Evolutionary conservation across 2,113 vertebrate species (phyloP).

Genomic region (Chaetura pelagica): DNA sequence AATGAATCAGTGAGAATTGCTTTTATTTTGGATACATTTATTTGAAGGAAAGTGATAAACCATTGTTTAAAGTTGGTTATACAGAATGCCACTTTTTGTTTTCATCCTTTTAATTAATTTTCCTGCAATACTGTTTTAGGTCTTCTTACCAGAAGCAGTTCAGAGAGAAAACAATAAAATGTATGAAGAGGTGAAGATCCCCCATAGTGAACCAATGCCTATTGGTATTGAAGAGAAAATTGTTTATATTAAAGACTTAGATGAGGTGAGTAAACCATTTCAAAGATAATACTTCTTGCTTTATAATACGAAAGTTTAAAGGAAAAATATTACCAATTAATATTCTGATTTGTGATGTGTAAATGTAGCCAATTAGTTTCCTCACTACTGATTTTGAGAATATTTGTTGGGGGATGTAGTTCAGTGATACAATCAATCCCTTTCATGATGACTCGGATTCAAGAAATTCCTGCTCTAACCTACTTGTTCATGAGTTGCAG

Average conservation of each 20-base stretch:
- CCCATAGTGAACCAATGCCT: slow-evolving; percentile 90
- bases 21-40: background rate
- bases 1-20: background rate
- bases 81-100: background rate
- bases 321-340: background rate
- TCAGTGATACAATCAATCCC: background rate
- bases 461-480: background rate
- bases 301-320: background rate
- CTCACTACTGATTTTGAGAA: background rate
- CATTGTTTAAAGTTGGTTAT: background rate
- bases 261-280: slow-evolving; percentile 85
- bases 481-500: background rate
- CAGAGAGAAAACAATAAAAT: slow-evolving; percentile 92
- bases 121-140: slow-evolving; percentile 73
- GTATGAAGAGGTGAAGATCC: slow-evolving; percentile 95
- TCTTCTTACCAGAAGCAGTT: slow-evolving; percentile 93
- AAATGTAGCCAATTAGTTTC: background rate
- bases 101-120: slow-evolving; percentile 7
- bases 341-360: background rate
- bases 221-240: slow-evolving; percentile 91
- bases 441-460: background rate
- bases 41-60: background rate
- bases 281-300: background rate
- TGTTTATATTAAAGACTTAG: slow-evolving; percentile 90
- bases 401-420: background rate